Evolutionary conservation across 1,140 invertebrate genomes (phyloP), one percentile per base, ranked within the genome.

Genomic region (Calosoma granatense): DNA sequence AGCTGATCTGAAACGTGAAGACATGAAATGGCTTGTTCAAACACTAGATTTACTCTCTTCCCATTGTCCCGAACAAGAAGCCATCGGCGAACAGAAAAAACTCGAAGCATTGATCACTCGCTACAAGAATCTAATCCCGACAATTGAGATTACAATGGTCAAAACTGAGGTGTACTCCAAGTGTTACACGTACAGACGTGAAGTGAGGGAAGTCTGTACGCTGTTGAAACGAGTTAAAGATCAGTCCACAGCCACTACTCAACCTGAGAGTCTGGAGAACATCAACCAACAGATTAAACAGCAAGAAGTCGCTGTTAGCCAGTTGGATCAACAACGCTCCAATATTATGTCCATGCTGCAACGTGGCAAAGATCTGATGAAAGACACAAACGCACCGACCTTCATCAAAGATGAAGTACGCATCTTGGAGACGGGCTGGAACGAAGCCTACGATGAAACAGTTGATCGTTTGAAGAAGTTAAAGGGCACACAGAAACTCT

Each of bases 11-110:
- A 90, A 90, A 69, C 80, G 88, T 51, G 92, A 95, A 72, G 90
- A 94, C 62, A 93, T 95, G 84, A 94, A 94, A 66, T 94, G 92
- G 90, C 74, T 97, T 41, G 90, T 94, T 1, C 88, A 94, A 73
- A 91, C 87, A 15, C 71, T 97, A 26, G 92, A 97, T 63, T 85
- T 84, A 59, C 76, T 97, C 55, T 81, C 88, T 2, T 83, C 86
- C 30, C 90, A 92, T 70, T 84, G 87, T 62, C 81, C 84, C 2
- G 87, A 92, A 63, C 77, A 81, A 47, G 88, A 95, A 72, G 85
- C 85, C 6, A 73, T 81, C 57, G 67, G 76, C n/a, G 86, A 90
- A 73, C 89, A 94, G 71, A 80, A 83, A 52, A 83, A 83, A 63
- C 74, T 97, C 14, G 89, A 94, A 69, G 81, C 83, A 59, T 72